phyloP scores from a whole-genome alignment of 2,888 invertebrate genomes.

The Conistra vaccinii region DNA sequence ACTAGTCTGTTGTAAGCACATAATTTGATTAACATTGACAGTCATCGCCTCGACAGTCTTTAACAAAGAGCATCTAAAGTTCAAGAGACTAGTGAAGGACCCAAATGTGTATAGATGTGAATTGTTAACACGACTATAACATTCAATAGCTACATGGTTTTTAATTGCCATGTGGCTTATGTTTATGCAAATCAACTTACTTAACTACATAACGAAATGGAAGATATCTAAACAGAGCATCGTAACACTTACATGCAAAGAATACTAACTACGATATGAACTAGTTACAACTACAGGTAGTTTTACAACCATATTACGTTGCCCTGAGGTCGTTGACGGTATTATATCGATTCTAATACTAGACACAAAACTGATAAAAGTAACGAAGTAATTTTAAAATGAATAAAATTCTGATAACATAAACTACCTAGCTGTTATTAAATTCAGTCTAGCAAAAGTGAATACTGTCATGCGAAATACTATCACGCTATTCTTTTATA shows the following conservation, averaged over 20 bases:
- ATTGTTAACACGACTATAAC: conserved; percentile 11
- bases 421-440: conserved; percentile 38
- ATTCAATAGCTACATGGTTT: conserved; percentile 5
- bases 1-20: conserved; percentile 41
- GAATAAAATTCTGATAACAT: conserved; percentile 48
- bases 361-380: conserved; percentile 42
- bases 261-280: conserved; percentile 35
- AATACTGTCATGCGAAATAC: conserved; percentile 71
- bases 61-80: conserved; percentile 35
- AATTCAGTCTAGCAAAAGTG: conserved; percentile 62
- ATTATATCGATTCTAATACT: conserved; percentile 40
- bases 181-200: conserved; percentile 33
- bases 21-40: conserved; percentile 57
- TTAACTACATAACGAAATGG: conserved; percentile 24
- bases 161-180: conserved; percentile 10
- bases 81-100: conserved; percentile 25
- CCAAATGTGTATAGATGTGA: conserved; percentile 14
- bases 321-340: conserved; percentile 37
- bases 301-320: conserved; percentile 4
- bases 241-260: conserved; percentile 54
- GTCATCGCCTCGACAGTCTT: conserved; percentile 21
- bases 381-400: conserved; percentile 42
- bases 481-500: conserved; percentile 67
- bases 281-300: conserved; percentile 7
- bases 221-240: conserved; percentile 52